Conservation (phyloP, 2,113 vertebrate genomes). For the Amblyopsis rosae region DNA sequence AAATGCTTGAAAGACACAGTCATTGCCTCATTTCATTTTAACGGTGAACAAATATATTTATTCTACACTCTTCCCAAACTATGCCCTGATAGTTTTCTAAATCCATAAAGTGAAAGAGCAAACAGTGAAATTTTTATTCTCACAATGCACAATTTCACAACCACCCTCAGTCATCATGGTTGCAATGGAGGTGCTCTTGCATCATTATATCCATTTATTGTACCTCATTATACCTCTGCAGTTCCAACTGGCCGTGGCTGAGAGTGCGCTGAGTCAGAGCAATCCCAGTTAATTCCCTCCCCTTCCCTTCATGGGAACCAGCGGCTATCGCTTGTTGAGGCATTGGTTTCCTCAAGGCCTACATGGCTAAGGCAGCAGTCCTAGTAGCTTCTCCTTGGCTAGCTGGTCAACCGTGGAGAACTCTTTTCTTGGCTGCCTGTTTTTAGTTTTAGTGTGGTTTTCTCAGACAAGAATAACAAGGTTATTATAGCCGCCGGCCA, state of each 20-base stretch:
- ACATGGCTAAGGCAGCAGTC: constrained; percentile 45
- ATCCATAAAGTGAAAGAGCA: not conserved
- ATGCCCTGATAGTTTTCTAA: not conserved
- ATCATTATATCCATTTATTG: constrained; percentile 63
- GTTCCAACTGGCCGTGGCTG: constrained; percentile 54
- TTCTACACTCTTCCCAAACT: constrained; percentile 3
- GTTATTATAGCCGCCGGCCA: constrained; percentile 25
- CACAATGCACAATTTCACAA: not conserved
- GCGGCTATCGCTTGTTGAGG: constrained; percentile 52
- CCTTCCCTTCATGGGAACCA: constrained; percentile 71
- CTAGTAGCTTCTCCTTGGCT: not conserved
- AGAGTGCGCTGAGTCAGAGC: constrained; percentile 58
- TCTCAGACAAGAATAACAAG: constrained; percentile 22
- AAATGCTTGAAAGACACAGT: constrained; percentile 39
- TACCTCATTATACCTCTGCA: constrained; percentile 58
- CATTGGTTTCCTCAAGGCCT: constrained; percentile 47
- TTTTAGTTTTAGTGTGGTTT: not conserved
- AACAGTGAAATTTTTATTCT: not conserved
- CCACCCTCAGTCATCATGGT: constrained; percentile 9
- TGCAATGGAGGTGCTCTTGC: constrained; percentile 48
- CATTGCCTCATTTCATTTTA: not conserved
- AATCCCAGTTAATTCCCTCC: constrained; percentile 72
- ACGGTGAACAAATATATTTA: not conserved
- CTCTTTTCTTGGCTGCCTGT: not conserved
- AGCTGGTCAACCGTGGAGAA: not conserved